Evolutionary conservation across 1,140 invertebrate genomes (phyloP).

Genomic region (Caenorhabditis remanei): DNA sequence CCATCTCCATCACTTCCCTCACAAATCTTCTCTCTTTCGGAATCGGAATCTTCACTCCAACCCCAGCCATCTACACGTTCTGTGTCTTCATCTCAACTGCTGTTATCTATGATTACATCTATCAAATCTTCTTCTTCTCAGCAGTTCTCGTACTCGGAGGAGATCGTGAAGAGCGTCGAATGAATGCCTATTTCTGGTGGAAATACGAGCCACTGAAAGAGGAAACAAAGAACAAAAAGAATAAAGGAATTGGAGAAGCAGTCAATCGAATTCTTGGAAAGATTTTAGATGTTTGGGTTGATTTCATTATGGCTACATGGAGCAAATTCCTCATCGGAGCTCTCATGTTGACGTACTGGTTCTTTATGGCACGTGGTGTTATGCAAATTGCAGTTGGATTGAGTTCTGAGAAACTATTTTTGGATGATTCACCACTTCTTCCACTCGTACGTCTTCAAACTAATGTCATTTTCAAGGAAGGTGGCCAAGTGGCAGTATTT

Average conservation of each 20-base stretch:
- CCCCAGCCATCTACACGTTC: slow-evolving; percentile 84
- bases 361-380: slow-evolving; percentile 72
- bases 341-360: slow-evolving; percentile 72
- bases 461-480: slow-evolving; percentile 77
- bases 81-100: slow-evolving; percentile 76
- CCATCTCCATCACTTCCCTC: slow-evolving; percentile 96
- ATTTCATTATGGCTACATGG: slow-evolving; percentile 70
- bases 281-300: slow-evolving; percentile 69
- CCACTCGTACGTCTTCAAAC: slow-evolving; percentile 74
- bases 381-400: slow-evolving; percentile 71
- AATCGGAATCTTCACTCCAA: slow-evolving; percentile 93
- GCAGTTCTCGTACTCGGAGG: slow-evolving; percentile 74
- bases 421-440: slow-evolving; percentile 76
- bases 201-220: slow-evolving; percentile 34
- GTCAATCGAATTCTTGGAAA: slow-evolving; percentile 14
- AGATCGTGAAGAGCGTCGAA: slow-evolving; percentile 67
- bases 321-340: slow-evolving; percentile 67
- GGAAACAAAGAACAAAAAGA: slow-evolving; percentile 7
- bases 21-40: slow-evolving; percentile 96
- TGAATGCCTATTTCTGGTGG: slow-evolving; percentile 74
- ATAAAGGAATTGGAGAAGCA: slow-evolving; percentile 3
- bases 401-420: slow-evolving; percentile 76
- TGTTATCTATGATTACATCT: slow-evolving; percentile 76
- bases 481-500: slow-evolving; percentile 75
- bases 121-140: slow-evolving; percentile 77